Conservation (phyloP, 2,113 vertebrate species). For the Sminthopsis crassicaudata region DNA sequence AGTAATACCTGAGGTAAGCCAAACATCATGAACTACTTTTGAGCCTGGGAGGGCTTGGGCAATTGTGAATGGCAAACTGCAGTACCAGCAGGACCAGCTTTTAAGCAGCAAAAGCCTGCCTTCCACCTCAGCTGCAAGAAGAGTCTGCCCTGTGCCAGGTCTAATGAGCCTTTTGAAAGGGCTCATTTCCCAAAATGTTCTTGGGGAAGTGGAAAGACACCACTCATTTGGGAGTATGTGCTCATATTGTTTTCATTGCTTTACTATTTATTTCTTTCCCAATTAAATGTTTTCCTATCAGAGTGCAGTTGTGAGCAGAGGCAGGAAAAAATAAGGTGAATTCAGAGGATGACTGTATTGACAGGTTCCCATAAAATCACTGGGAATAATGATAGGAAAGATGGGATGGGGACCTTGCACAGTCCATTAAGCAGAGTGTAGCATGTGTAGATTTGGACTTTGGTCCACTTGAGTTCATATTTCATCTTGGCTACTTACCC, state of each 20-base stretch:
- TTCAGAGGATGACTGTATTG: background rate
- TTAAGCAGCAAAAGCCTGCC: background rate
- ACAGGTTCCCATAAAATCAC: too few species aligned
- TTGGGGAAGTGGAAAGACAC: background rate
- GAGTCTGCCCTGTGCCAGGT: background rate
- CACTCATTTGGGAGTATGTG: background rate
- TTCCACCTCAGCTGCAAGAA: background rate
- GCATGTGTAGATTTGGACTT: background rate
- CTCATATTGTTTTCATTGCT: background rate
- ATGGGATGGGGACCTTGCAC: background rate
- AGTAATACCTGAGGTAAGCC: background rate
- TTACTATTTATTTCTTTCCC: background rate
- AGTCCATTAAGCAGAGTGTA: background rate
- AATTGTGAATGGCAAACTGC: background rate
- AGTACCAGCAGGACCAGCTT: background rate
- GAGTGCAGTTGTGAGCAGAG: background rate
- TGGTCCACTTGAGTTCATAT: background rate
- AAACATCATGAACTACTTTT: background rate
- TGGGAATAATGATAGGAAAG: background rate
- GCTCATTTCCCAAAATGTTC: background rate
- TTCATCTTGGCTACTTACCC: background rate
- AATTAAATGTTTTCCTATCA: background rate
- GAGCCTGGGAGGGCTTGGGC: background rate
- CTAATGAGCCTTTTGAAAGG: background rate
- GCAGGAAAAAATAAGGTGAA: background rate